Conservation (phyloP, 2,113 vertebrate genomes). For the Aptenodytes forsteri region DNA sequence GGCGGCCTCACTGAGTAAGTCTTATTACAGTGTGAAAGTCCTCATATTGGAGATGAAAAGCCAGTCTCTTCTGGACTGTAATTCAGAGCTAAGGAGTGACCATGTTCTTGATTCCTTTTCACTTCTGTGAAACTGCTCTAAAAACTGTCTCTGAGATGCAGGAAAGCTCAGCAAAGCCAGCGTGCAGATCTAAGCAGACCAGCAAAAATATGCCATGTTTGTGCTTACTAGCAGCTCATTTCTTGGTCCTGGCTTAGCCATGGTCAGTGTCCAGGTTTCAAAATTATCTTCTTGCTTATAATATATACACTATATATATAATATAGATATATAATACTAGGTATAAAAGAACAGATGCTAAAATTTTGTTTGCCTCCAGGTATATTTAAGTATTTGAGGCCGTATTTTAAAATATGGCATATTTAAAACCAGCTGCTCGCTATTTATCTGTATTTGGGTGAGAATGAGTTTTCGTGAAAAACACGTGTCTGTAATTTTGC, state of each 20-base stretch:
- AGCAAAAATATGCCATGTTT: neutral
- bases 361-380: neutral
- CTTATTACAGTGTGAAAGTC: neutral
- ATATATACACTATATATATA: too few species aligned
- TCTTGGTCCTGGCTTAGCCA: neutral
- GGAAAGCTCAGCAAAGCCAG: neutral
- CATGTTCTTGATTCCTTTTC: neutral
- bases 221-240: neutral
- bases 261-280: neutral
- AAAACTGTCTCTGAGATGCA: neutral
- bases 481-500: neutral
- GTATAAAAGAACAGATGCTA: neutral
- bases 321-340: neutral
- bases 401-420: neutral
- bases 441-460: neutral
- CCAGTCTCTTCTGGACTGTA: neutral
- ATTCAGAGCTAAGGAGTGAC: neutral
- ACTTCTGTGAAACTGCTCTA: neutral
- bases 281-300: neutral
- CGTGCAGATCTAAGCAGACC: neutral
- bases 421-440: neutral
- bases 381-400: neutral
- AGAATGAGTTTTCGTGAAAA: neutral
- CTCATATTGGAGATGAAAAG: neutral
- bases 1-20: neutral